Conservation (phyloP, 1,140 invertebrate species). For the Cydia strobilella region DNA sequence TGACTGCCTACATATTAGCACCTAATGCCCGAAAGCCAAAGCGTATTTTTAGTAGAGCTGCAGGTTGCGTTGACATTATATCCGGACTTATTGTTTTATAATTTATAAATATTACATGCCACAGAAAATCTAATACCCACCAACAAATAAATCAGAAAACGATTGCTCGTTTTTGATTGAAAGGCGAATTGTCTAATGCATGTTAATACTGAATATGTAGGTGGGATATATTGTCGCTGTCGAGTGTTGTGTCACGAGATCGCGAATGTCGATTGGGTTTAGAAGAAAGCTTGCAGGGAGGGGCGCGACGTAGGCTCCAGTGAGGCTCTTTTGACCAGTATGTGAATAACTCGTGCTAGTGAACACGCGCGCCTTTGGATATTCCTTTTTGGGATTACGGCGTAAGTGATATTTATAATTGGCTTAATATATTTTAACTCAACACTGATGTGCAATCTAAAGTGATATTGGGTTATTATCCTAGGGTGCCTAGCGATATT, state of each 20-base stretch:
- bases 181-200: background rate
- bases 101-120: too few species aligned
- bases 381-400: constrained; percentile 39
- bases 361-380: constrained; percentile 47
- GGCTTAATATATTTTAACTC: background rate
- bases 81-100: too few species aligned
- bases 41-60: too few species aligned
- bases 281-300: constrained; percentile 48
- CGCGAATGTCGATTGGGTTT: constrained; percentile 35
- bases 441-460: background rate
- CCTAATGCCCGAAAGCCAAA: too few species aligned
- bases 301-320: constrained; percentile 46
- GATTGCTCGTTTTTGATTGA: background rate
- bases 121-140: background rate
- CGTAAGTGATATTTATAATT: constrained; percentile 46
- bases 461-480: constrained; percentile 1
- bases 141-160: background rate
- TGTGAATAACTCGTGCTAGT: constrained; percentile 46
- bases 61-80: too few species aligned
- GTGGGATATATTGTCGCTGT: background rate
- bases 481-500: constrained; percentile 32
- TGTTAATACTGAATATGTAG: background rate
- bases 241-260: constrained; percentile 33
- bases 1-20: too few species aligned
- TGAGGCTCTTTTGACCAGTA: constrained; percentile 46